Conservation (phyloP, 2,797 vertebrate genomes). For the Nothura maculosa region DNA sequence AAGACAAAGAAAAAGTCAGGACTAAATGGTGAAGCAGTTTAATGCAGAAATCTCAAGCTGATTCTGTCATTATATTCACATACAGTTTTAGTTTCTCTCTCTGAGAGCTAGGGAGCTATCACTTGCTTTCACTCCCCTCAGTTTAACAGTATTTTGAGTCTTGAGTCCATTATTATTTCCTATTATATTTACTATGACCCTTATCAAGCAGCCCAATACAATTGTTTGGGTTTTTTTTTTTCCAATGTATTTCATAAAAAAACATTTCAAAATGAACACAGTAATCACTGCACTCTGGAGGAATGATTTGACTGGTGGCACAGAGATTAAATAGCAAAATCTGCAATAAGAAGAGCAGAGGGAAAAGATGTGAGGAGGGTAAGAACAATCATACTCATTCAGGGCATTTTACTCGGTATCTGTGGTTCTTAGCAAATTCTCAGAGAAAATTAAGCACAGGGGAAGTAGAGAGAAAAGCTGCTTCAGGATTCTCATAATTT, state of each 20-base stretch:
- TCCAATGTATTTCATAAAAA: background rate
- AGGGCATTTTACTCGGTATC: background rate
- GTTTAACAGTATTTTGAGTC: background rate
- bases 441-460: background rate
- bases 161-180: background rate
- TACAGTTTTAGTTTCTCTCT: background rate
- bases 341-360: background rate
- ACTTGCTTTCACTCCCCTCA: background rate
- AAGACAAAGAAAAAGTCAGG: background rate
- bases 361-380: background rate
- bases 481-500: background rate
- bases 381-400: background rate
- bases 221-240: background rate
- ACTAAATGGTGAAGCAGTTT: background rate
- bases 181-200: background rate
- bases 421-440: background rate
- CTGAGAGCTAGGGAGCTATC: background rate
- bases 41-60: background rate
- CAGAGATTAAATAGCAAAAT: background rate
- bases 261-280: background rate
- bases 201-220: background rate
- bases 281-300: background rate
- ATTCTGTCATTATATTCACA: background rate
- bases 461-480: background rate
- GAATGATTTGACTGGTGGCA: background rate